Evolutionary conservation across 2,888 invertebrate genomes (phyloP).

Genomic region (Lacanobia wlatinum): DNA sequence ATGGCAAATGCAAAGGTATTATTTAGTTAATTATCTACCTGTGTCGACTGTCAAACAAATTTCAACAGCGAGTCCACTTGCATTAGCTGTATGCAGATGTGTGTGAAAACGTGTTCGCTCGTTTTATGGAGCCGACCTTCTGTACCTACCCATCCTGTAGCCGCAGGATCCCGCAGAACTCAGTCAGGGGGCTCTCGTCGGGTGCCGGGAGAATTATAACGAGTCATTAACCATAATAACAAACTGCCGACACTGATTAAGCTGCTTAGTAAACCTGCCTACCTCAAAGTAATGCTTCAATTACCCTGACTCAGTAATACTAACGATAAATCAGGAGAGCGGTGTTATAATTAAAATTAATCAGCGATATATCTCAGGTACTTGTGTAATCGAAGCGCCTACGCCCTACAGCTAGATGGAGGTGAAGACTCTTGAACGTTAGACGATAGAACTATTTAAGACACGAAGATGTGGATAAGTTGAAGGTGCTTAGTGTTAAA

Average conservation of each 20-base stretch:
- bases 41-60: not conserved
- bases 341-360: conserved; percentile 62
- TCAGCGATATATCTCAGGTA: conserved; percentile 47
- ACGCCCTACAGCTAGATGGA: not conserved
- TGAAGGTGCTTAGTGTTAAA: not conserved
- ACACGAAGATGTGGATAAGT: not conserved
- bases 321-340: conserved; percentile 56
- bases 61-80: not conserved
- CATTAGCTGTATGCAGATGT: not conserved
- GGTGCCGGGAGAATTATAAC: conserved; percentile 69
- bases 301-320: conserved; percentile 55
- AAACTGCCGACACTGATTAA: conserved; percentile 76
- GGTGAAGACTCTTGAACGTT: not conserved
- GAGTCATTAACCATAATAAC: conserved; percentile 76
- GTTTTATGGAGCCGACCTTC: not conserved
- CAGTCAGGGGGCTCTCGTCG: conserved; percentile 53
- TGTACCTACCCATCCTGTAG: not conserved
- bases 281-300: conserved; percentile 70
- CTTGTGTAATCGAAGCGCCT: conserved; percentile 27
- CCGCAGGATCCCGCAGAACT: conserved; percentile 52
- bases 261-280: conserved; percentile 71
- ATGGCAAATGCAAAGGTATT: not conserved
- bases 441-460: not conserved
- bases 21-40: not conserved
- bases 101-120: not conserved